Conservation (phyloP, 2,888 invertebrate species). For the Tiphia femorata region DNA sequence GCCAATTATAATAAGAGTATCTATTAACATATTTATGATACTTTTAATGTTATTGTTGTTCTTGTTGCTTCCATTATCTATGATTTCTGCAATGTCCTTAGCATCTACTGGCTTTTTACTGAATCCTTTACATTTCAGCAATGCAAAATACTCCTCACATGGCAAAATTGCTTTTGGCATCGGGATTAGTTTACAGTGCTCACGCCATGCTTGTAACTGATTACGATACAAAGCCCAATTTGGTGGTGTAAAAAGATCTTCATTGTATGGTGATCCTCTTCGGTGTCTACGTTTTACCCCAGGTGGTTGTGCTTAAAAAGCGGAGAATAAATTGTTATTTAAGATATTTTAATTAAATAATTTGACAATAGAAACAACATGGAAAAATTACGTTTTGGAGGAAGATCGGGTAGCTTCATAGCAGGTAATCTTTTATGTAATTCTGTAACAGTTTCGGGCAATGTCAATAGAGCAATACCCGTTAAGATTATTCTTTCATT, state of each 20-base stretch:
- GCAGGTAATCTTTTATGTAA: slow-evolving; percentile 55
- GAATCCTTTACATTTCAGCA: too few species aligned
- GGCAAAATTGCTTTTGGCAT: slow-evolving; percentile 52
- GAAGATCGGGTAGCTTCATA: slow-evolving; percentile 35
- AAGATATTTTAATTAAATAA: slow-evolving; percentile 1
- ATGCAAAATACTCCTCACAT: slow-evolving; percentile 6
- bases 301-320: slow-evolving; percentile 44
- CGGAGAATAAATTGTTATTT: too few species aligned
- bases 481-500: slow-evolving; percentile 61
- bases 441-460: slow-evolving; percentile 56
- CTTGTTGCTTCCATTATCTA: neutral
- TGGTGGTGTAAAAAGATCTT: slow-evolving; percentile 34
- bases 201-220: slow-evolving; percentile 45
- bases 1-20: too few species aligned
- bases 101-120: too few species aligned
- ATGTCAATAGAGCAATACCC: slow-evolving; percentile 60
- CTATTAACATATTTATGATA: too few species aligned
- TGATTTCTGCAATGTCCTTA: too few species aligned
- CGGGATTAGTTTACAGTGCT: slow-evolving; percentile 35
- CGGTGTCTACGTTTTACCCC: slow-evolving; percentile 29
- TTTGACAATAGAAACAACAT: neutral
- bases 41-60: neutral
- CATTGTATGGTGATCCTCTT: slow-evolving; percentile 52
- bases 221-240: slow-evolving; percentile 48
- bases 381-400: slow-evolving; percentile 56